A percentile compares a stretch with the other conserved stretches of the same genome.
phyloP scores from a whole-genome alignment of 2,797 vertebrate species.

The Sebastes taczanowskii region DNA sequence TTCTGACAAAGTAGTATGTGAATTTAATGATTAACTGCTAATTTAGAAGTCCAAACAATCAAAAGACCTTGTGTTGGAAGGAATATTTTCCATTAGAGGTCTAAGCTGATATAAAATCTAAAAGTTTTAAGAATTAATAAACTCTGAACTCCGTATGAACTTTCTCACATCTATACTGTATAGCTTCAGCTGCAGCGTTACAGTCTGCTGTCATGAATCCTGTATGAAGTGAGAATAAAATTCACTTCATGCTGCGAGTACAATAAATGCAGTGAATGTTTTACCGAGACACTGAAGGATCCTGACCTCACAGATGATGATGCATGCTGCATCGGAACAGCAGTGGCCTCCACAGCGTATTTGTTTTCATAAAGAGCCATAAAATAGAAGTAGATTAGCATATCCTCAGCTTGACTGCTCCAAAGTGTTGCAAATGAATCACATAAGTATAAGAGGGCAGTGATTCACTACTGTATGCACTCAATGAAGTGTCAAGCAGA shows the following conservation, averaged over 20 bases:
- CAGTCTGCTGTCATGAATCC: slow-evolving; percentile 27
- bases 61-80: not conserved
- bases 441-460: not conserved
- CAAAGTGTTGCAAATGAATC: slow-evolving; percentile 27
- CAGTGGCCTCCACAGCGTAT: slow-evolving; percentile 13
- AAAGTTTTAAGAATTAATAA: slow-evolving; percentile 1
- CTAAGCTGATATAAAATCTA: not conserved
- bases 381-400: slow-evolving; percentile 31
- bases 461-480: slow-evolving; percentile 4
- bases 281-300: not conserved
- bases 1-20: not conserved
- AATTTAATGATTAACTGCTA: not conserved
- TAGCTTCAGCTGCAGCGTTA: not conserved
- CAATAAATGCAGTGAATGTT: not conserved
- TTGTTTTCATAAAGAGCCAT: slow-evolving; percentile 21
- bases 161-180: slow-evolving; percentile 11
- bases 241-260: not conserved
- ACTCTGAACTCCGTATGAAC: slow-evolving; percentile 42
- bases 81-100: not conserved
- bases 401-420: slow-evolving; percentile 18
- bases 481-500: not conserved
- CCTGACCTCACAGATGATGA: slow-evolving; percentile 14
- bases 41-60: not conserved
- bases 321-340: not conserved
- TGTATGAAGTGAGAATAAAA: slow-evolving; percentile 28